Conservation (phyloP, 2,113 vertebrate genomes). For the Lathamus discolor region DNA sequence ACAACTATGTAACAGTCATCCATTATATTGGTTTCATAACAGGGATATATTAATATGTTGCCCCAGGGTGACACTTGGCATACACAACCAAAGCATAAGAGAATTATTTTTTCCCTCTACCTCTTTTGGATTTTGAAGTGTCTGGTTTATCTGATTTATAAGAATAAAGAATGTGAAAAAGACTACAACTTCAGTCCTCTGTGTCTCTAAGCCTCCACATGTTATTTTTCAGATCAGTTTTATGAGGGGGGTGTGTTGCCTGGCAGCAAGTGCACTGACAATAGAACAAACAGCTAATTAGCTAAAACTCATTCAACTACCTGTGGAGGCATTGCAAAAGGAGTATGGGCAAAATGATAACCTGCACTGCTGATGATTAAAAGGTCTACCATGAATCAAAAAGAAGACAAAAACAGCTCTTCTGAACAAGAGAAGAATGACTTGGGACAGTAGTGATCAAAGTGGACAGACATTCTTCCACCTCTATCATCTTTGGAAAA, state of each 20-base stretch:
- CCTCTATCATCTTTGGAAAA: background rate
- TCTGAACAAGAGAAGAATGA: background rate
- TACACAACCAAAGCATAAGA: background rate
- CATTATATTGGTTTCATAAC: background rate
- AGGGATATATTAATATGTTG: background rate
- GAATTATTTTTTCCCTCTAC: background rate
- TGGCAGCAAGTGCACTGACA: background rate
- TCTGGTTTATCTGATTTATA: constrained; percentile 17
- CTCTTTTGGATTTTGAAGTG: background rate
- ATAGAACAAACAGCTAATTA: background rate
- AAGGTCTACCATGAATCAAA: background rate
- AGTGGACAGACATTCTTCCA: background rate
- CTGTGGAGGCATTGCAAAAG: background rate
- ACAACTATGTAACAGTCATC: background rate
- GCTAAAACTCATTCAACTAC: background rate
- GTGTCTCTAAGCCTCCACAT: background rate
- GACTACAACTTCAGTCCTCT: background rate
- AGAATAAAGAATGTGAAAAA: background rate
- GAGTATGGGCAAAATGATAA: background rate
- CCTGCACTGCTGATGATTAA: background rate
- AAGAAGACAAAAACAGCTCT: background rate
- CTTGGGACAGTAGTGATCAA: background rate
- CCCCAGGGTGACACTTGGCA: background rate
- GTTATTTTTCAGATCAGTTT: background rate
- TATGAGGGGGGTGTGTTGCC: background rate